phyloP scores from a whole-genome alignment of 2,113 vertebrate species.

The Phyllostomus hastatus region DNA sequence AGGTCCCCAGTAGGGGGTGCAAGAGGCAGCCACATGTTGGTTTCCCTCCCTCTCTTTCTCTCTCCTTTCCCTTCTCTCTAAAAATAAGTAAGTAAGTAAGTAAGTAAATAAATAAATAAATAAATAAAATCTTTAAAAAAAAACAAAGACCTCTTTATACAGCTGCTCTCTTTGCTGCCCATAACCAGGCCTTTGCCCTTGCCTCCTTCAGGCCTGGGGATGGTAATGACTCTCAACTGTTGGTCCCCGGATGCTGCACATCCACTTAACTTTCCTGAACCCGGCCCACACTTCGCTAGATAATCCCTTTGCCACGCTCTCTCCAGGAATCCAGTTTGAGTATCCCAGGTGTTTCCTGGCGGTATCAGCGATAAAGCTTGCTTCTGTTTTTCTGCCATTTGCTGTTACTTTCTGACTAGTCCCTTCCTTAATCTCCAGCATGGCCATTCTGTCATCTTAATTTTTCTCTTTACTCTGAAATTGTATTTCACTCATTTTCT shows the following conservation, averaged over 20 bases:
- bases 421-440: neutral
- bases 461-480: neutral
- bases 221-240: neutral
- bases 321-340: neutral
- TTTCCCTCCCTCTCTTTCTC: too few species aligned
- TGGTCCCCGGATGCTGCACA: neutral
- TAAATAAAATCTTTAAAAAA: too few species aligned
- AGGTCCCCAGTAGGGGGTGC: too few species aligned
- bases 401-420: neutral
- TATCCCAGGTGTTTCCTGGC: neutral
- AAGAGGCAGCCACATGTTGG: too few species aligned
- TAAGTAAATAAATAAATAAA: too few species aligned
- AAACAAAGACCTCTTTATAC: accelerated
- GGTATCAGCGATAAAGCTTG: neutral
- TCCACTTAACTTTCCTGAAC: neutral
- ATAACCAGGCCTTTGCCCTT: neutral
- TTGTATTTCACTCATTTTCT: slow-evolving; percentile 6
- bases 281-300: neutral
- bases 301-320: neutral
- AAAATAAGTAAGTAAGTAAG: too few species aligned
- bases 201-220: neutral
- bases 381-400: neutral
- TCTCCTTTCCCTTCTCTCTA: too few species aligned
- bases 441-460: neutral
- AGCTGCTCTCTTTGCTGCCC: neutral